These are phyloP conservation scores for Rhinichthys klamathensis DNA, from an alignment of 2,113 vertebrate genomes.

Conservation along the genomic window DNA sequence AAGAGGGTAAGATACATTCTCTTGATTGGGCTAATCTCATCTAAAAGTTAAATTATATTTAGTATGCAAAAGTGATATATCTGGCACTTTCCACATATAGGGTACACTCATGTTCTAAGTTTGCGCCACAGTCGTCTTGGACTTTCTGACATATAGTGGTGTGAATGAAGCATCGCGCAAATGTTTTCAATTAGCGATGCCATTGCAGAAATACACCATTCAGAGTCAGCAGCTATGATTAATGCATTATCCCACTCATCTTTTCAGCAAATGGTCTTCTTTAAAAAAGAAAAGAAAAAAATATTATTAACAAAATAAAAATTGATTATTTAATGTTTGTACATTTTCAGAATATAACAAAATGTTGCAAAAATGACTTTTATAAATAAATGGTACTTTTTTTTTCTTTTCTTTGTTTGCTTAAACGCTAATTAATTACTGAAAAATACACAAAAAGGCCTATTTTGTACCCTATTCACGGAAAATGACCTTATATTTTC, in stretches of 20 bases:
- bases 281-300: too few species aligned
- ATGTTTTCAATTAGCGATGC: neutral
- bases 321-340: neutral
- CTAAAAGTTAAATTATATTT: neutral
- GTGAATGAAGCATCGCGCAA: neutral
- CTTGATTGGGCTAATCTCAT: neutral
- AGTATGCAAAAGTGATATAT: neutral
- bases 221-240: neutral
- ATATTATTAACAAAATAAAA: neutral
- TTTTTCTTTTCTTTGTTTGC: too few species aligned
- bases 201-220: neutral
- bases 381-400: too few species aligned
- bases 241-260: neutral
- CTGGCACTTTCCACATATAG: neutral
- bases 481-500: neutral
- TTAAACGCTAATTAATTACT: neutral
- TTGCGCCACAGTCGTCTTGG: neutral
- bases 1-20: slow-evolving; percentile 58
- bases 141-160: neutral
- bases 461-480: neutral
- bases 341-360: neutral
- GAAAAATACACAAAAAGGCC: neutral
- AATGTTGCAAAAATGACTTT: neutral
- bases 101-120: neutral
- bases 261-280: neutral